Conservation (phyloP, 2,888 invertebrate species). For the Tortrix viridana region DNA sequence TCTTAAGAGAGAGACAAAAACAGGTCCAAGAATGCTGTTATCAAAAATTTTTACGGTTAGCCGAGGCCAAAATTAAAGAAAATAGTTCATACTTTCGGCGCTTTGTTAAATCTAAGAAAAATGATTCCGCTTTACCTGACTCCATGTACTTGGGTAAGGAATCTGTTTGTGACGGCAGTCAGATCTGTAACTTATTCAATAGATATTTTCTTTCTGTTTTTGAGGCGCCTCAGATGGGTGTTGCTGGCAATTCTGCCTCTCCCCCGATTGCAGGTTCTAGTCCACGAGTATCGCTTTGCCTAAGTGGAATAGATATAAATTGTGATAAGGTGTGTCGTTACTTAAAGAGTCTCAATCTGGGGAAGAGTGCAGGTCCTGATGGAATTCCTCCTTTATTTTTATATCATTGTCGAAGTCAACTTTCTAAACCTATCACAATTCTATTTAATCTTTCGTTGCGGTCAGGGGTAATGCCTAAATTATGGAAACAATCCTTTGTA, state of each 20-base stretch:
- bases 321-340: not conserved
- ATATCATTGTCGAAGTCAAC: not conserved
- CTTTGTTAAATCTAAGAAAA: constrained; percentile 10
- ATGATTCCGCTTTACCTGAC: not conserved
- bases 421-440: not conserved
- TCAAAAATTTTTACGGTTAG: constrained; percentile 2
- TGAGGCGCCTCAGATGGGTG: not conserved
- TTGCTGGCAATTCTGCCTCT: not conserved
- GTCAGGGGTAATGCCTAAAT: not conserved
- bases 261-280: not conserved
- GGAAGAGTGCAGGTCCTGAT: not conserved
- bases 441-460: not conserved
- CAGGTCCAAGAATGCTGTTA: constrained; percentile 21
- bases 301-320: not conserved
- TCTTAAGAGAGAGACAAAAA: constrained; percentile 17
- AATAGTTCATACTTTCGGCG: constrained; percentile 23
- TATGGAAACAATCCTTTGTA: not conserved
- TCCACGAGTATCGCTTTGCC: not conserved
- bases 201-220: constrained; percentile 23
- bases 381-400: not conserved
- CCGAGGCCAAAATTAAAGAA: constrained; percentile 22
- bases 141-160: not conserved
- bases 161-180: constrained; percentile 2
- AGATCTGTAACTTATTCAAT: constrained; percentile 27
- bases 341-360: not conserved